A percentile compares a stretch with the other conserved stretches of the same genome.
phyloP scores from a whole-genome alignment of 37 sponge, comb jelly and placozoan genomes.

The Halisarca cf. caerulea region DNA sequence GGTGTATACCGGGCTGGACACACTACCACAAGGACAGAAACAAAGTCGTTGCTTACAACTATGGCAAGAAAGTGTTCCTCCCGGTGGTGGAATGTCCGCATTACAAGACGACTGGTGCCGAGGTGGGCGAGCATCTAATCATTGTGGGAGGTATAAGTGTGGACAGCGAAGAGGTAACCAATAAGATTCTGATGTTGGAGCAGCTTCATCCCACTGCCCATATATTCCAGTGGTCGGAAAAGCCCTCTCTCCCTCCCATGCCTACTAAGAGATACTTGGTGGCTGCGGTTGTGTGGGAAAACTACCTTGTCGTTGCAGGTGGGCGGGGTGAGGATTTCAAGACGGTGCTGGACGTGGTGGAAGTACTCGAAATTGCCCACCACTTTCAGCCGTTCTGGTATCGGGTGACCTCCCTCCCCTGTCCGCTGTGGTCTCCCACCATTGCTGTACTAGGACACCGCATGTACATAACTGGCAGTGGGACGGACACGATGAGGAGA shows the following conservation, averaged over 20 bases:
- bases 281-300: not conserved
- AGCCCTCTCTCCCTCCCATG: slow-evolving; percentile 2
- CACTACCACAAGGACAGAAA: not conserved
- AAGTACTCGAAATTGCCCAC: slow-evolving; percentile 22
- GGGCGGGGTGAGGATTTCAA: not conserved
- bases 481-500: not conserved
- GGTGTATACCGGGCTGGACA: slow-evolving; percentile 19
- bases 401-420: slow-evolving; percentile 4
- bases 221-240: not conserved
- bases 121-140: not conserved
- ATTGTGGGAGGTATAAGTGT: not conserved
- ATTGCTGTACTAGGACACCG: not conserved
- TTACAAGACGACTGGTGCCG: not conserved
- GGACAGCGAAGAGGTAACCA: slow-evolving; percentile 8
- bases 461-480: slow-evolving; percentile 1
- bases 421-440: not conserved
- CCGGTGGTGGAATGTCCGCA: not conserved
- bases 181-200: not conserved
- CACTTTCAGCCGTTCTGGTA: slow-evolving; percentile 10
- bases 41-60: slow-evolving; percentile 1
- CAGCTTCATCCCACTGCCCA: not conserved
- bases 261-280: slow-evolving; percentile 18
- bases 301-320: not conserved
- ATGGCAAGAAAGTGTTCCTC: not conserved
- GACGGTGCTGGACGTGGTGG: slow-evolving; percentile 13